These are phyloP conservation scores for Nysson spinosus DNA, from an alignment of 2,888 invertebrate genomes.

Conservation along the genomic window DNA sequence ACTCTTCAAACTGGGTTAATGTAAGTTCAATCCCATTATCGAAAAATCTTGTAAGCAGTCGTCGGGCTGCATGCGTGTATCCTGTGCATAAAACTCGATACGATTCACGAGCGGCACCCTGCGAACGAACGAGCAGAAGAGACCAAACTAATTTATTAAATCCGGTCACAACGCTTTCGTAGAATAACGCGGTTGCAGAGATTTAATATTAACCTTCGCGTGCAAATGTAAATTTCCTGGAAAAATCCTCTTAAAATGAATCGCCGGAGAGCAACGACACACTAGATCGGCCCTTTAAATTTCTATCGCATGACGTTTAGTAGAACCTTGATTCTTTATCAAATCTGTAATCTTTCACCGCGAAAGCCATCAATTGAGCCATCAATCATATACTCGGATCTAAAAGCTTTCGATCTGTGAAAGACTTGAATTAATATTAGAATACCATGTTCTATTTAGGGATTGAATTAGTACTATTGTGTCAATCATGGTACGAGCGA, in stretches of 20 bases:
- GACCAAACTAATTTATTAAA: constrained; percentile 37
- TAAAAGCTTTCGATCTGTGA: too few species aligned
- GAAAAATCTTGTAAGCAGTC: constrained; percentile 8
- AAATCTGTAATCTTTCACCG: too few species aligned
- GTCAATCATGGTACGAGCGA: too few species aligned
- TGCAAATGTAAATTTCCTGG: neutral
- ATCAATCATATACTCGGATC: too few species aligned
- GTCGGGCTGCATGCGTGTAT: constrained; percentile 33
- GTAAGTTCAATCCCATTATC: constrained; percentile 1
- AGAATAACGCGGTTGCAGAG: constrained; percentile 14
- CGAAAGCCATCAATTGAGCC: too few species aligned
- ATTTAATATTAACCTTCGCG: constrained; percentile 1
- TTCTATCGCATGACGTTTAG: too few species aligned
- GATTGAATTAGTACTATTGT: too few species aligned
- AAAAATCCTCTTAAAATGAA: neutral
- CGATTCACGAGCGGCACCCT: constrained; percentile 28
- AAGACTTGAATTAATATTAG: too few species aligned
- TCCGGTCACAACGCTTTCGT: constrained; percentile 27
- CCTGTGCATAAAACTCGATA: constrained; percentile 34
- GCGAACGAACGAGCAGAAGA: constrained; percentile 17
- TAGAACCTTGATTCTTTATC: too few species aligned
- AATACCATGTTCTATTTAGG: too few species aligned
- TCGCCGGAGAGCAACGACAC: neutral
- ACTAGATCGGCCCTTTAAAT: too few species aligned
- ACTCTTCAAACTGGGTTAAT: neutral